phyloP scores from a whole-genome alignment of 1,140 invertebrate genomes.

The Drosophila saltans region DNA sequence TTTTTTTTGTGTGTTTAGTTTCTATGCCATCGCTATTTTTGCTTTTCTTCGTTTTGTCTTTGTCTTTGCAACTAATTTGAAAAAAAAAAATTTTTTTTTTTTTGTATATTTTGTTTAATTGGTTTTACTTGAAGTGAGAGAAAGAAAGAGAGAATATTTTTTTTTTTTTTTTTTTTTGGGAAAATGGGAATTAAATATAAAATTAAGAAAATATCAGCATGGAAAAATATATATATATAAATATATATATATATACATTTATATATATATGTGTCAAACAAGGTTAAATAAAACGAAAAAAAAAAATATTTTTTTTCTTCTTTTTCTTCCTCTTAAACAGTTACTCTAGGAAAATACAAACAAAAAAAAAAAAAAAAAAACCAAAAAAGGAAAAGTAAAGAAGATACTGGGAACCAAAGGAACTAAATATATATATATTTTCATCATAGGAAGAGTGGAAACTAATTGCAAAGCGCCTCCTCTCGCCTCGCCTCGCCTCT shows the following conservation, averaged over 20 bases:
- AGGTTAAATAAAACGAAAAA: conserved; percentile 16
- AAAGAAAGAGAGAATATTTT: conserved; percentile 37
- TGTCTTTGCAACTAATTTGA: conserved; percentile 50
- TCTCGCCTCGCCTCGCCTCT: conserved; percentile 38
- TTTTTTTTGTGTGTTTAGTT: conserved; percentile 77
- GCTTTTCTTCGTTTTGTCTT: conserved; percentile 39
- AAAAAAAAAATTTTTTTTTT: conserved; percentile 32
- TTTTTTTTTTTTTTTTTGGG: neutral
- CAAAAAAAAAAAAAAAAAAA: conserved; percentile 32
- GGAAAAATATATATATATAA: neutral
- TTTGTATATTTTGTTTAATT: conserved; percentile 24
- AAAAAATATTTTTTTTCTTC: conserved; percentile 11
- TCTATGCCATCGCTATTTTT: conserved; percentile 46
- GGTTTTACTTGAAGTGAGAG: conserved; percentile 39
- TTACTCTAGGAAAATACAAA: neutral
- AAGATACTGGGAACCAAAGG: conserved; percentile 26
- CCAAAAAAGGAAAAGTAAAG: conserved; percentile 21
- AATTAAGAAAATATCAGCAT: conserved; percentile 13
- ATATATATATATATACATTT: neutral
- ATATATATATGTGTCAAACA: conserved; percentile 5
- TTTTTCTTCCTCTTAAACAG: neutral
- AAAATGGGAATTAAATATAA: conserved; percentile 30
- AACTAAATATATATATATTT: conserved; percentile 34
- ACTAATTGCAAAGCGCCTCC: conserved; percentile 48
- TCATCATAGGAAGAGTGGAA: conserved; percentile 53